Percentiles rank a stretch among this genome's conserved stretches.
These are phyloP conservation scores for Rutpela maculata DNA, from an alignment of 2,888 invertebrate species.

Conservation along the genomic window DNA sequence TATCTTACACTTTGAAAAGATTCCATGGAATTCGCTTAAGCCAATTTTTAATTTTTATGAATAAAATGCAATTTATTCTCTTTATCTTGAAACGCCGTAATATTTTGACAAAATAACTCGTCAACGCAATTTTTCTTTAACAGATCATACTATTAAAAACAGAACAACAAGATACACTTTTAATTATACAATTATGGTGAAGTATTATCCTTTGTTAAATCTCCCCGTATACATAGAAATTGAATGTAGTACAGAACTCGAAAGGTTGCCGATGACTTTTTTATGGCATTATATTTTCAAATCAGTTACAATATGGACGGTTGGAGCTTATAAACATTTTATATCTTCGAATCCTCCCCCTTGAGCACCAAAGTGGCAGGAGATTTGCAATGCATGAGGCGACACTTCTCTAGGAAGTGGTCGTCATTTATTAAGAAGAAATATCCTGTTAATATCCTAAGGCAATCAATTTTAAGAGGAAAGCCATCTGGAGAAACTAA, in stretches of 20 bases:
- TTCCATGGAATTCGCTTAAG: too few species aligned
- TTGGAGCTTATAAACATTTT: slow-evolving; percentile 1
- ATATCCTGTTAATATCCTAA: slow-evolving; percentile 63
- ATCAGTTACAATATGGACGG: background rate
- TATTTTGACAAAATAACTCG: too few species aligned
- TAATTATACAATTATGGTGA: too few species aligned
- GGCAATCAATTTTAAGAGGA: slow-evolving; percentile 49
- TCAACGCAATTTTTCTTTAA: too few species aligned
- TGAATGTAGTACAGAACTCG: background rate
- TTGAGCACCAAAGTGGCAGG: background rate
- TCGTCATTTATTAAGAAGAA: slow-evolving; percentile 61
- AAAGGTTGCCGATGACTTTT: background rate
- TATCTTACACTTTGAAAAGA: too few species aligned
- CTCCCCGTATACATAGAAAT: background rate
- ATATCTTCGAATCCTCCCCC: slow-evolving; percentile 1
- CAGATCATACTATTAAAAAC: too few species aligned
- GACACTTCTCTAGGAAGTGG: slow-evolving; percentile 51
- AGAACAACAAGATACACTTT: too few species aligned
- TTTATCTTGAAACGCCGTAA: too few species aligned
- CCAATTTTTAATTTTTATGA: too few species aligned
- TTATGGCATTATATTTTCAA: background rate
- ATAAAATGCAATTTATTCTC: too few species aligned
- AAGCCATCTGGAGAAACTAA: slow-evolving; percentile 37
- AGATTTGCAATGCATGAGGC: slow-evolving; percentile 41
- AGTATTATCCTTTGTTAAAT: too few species aligned